Evolutionary conservation across 2,888 invertebrate species (phyloP).

Genomic region (Lithophane leautieri): DNA sequence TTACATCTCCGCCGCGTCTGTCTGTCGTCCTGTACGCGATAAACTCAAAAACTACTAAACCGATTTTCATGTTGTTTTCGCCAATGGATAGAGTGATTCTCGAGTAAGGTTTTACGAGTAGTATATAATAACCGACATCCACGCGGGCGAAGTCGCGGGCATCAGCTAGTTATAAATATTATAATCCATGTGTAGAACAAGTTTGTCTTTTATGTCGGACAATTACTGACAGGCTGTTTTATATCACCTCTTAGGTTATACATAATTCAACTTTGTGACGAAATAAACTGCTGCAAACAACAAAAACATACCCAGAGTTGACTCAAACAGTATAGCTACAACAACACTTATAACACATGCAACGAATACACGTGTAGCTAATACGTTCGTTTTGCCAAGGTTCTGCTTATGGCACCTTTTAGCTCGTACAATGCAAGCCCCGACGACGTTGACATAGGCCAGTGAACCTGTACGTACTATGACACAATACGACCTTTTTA

Average conservation of each 20-base stretch:
- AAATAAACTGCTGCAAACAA: background rate
- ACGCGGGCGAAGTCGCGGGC: no score
- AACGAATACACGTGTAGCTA: slow-evolving; percentile 26
- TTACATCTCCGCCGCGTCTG: no score
- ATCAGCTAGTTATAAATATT: no score
- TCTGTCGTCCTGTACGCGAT: no score
- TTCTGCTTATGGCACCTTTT: slow-evolving; percentile 42
- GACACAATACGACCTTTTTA: slow-evolving; percentile 8
- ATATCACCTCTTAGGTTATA: background rate
- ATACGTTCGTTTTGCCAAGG: slow-evolving; percentile 27
- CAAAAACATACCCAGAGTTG: background rate
- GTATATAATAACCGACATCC: no score
- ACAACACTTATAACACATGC: slow-evolving; percentile 6
- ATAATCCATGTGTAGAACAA: no score
- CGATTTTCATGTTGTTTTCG: no score
- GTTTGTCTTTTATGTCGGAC: background rate
- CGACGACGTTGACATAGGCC: slow-evolving; percentile 9
- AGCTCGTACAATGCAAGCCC: slow-evolving; percentile 37
- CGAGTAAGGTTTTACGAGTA: no score
- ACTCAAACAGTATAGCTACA: background rate
- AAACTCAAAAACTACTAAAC: no score
- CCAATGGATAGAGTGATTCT: no score
- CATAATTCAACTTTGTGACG: background rate
- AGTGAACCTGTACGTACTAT: slow-evolving; percentile 10
- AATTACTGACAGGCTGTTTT: background rate